Percentiles rank a stretch among this genome's conserved stretches.
These are phyloP conservation scores for Mycetomoellerius zeteki DNA, from an alignment of 1,140 invertebrate genomes.

Conservation along the genomic window DNA sequence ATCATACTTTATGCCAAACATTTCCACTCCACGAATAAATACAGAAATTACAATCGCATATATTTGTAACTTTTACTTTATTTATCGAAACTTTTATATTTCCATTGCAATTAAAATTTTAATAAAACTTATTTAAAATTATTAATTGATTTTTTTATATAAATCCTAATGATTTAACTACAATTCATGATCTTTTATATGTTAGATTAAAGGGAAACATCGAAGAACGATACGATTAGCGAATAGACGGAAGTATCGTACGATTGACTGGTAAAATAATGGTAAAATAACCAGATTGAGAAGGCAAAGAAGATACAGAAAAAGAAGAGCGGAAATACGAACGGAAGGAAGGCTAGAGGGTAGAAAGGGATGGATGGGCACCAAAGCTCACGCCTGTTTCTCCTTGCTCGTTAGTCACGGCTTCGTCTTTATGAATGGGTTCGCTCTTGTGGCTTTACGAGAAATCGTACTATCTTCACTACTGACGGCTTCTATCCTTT, in stretches of 20 bases:
- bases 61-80: too few species aligned
- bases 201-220: background rate
- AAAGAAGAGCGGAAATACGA: constrained; percentile 44
- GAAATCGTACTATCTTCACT: constrained; percentile 81
- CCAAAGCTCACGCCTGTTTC: constrained; percentile 71
- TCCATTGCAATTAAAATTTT: background rate
- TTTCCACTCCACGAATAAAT: background rate
- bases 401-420: constrained; percentile 82
- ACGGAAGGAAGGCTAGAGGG: background rate
- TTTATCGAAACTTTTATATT: background rate
- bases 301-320: constrained; percentile 4
- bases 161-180: background rate
- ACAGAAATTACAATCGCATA: constrained; percentile 14
- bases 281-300: constrained; percentile 38
- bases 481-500: constrained; percentile 68
- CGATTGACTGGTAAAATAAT: constrained; percentile 41
- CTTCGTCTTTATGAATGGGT: constrained; percentile 84
- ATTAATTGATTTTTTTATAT: background rate
- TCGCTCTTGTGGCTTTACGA: constrained; percentile 80
- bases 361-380: constrained; percentile 25
- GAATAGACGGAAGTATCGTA: background rate
- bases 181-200: background rate
- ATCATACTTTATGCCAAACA: background rate
- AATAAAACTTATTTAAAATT: background rate
- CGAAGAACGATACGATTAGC: background rate